A percentile compares a stretch with the other conserved stretches of the same genome.
Conservation (phyloP, 2,888 invertebrate genomes). For the Tetragonisca angustula region DNA sequence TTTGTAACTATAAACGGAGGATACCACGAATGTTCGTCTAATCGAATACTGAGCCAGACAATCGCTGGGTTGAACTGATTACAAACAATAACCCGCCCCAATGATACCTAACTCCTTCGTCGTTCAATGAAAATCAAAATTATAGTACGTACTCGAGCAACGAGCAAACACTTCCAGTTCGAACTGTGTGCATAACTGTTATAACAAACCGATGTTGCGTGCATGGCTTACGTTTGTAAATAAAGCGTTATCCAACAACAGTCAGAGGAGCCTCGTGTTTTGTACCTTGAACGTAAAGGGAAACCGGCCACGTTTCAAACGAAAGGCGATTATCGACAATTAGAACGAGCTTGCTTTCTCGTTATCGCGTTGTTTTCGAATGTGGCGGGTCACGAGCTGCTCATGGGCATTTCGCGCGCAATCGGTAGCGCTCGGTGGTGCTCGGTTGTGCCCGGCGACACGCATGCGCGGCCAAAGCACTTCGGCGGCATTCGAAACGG, state of each 20-base stretch:
- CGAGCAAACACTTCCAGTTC: neutral
- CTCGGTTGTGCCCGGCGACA: constrained; percentile 51
- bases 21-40: neutral
- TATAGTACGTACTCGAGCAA: neutral
- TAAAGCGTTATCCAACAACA: constrained; percentile 44
- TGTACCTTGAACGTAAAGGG: neutral
- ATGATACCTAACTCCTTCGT: neutral
- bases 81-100: neutral
- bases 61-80: constrained; percentile 8
- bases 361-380: constrained; percentile 32
- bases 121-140: constrained; percentile 6
- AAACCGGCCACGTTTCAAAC: neutral
- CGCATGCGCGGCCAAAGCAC: constrained; percentile 45
- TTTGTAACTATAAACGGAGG: no score
- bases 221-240: constrained; percentile 61
- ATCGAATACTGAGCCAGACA: neutral
- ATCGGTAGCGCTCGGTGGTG: neutral
- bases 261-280: neutral
- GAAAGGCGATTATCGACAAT: neutral
- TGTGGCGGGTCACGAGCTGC: constrained; percentile 26
- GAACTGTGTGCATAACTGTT: neutral
- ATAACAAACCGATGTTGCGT: constrained; percentile 1
- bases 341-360: neutral
- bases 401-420: neutral
- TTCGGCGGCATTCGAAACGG: constrained; percentile 58